Conservation (phyloP, 2,888 invertebrate genomes). For the Cryptosula pallasiana region DNA sequence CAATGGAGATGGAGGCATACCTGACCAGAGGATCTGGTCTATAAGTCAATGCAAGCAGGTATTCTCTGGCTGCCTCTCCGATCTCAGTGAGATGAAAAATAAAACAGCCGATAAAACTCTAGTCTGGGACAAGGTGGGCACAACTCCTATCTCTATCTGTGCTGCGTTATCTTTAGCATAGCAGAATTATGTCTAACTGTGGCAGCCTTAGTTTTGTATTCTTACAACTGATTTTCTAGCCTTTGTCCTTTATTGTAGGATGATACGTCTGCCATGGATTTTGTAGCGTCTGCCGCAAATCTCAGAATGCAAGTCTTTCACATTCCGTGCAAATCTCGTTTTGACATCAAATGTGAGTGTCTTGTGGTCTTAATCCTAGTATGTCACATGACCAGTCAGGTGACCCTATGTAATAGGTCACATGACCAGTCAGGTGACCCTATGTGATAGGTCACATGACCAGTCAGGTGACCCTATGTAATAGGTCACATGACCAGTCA, state of each 20-base stretch:
- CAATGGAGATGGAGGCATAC: constrained; percentile 53
- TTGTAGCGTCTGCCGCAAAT: constrained; percentile 92
- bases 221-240: not conserved
- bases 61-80: constrained; percentile 32
- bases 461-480: no score
- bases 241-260: constrained; percentile 62
- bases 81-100: not conserved
- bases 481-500: no score
- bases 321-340: constrained; percentile 78
- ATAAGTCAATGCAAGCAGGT: constrained; percentile 68
- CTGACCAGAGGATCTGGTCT: constrained; percentile 75
- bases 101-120: constrained; percentile 58
- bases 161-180: no score
- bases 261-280: constrained; percentile 85
- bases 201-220: no score
- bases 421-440: no score
- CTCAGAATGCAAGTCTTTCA: constrained; percentile 84
- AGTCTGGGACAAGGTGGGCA: constrained; percentile 80
- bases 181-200: no score
- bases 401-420: no score
- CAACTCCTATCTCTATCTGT: not conserved
- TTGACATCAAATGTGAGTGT: constrained; percentile 87
- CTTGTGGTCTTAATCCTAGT: no score
- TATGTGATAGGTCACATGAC: no score
- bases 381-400: no score